A percentile compares a stretch with the other conserved stretches of the same genome.
Evolutionary conservation across 2,797 vertebrate species (phyloP).

Genomic region (Peromyscus melanophrys): DNA sequence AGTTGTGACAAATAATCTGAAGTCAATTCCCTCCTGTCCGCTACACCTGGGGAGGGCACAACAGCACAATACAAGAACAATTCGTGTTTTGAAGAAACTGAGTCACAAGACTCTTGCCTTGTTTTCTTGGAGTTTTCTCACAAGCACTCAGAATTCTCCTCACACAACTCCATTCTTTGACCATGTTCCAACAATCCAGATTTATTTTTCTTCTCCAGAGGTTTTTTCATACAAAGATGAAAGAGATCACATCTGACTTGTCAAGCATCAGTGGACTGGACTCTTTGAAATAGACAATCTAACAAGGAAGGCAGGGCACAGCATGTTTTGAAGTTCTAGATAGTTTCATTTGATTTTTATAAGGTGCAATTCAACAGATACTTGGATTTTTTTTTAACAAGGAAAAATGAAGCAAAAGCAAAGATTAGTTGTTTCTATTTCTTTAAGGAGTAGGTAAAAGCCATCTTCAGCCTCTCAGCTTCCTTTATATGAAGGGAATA

Average conservation of each 20-base stretch:
- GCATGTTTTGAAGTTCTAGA: conserved; percentile 53
- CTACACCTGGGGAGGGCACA: background rate
- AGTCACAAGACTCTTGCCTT: background rate
- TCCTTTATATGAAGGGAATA: background rate
- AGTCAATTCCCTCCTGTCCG: background rate
- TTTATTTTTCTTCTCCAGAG: background rate
- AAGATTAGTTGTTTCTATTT: background rate
- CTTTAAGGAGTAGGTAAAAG: background rate
- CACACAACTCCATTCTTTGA: background rate
- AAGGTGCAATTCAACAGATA: background rate
- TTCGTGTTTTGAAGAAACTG: background rate
- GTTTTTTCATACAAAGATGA: conserved; percentile 14
- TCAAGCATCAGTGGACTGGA: background rate
- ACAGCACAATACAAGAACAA: background rate
- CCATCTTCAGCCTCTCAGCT: background rate
- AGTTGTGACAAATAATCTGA: background rate
- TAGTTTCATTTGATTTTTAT: conserved; percentile 53
- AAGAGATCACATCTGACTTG: background rate
- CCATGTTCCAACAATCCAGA: background rate
- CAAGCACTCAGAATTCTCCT: background rate
- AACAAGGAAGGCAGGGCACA: background rate
- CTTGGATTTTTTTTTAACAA: conserved; percentile 8
- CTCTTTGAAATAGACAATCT: background rate
- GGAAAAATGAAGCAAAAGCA: background rate
- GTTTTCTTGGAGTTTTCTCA: background rate